These are phyloP conservation scores for Ptiloglossa arizonensis DNA, from an alignment of 1,140 invertebrate genomes.

Conservation along the genomic window DNA sequence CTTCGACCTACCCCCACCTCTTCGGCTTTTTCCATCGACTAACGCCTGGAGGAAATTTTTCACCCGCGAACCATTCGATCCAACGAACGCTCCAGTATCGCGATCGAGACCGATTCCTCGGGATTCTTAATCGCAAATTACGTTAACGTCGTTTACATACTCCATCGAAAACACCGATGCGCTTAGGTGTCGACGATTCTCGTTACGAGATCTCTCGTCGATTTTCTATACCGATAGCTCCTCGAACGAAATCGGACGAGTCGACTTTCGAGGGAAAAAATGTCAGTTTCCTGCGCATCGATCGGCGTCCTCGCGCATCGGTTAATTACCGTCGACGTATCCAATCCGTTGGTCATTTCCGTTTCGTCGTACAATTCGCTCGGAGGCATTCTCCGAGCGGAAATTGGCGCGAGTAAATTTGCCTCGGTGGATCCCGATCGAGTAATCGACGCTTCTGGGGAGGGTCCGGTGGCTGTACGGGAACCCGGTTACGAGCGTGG, in stretches of 20 bases:
- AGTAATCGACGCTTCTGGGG: conserved; percentile 18
- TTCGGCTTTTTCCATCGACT: background rate
- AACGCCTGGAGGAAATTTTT: background rate
- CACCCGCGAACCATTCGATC: conserved; percentile 1
- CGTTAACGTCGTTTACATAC: too few species aligned
- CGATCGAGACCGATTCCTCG: too few species aligned
- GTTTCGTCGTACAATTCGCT: conserved; percentile 7
- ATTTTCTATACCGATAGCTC: too few species aligned
- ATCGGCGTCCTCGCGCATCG: background rate
- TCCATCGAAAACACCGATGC: too few species aligned
- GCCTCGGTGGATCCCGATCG: conserved; percentile 29
- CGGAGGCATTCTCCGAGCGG: conserved; percentile 36
- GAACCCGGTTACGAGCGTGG: background rate
- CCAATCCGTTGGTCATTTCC: conserved; percentile 55
- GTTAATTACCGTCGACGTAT: conserved; percentile 50
- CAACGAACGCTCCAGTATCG: background rate
- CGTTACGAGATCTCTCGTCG: too few species aligned
- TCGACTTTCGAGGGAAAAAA: conserved; percentile 14
- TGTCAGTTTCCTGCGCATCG: background rate
- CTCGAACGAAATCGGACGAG: background rate
- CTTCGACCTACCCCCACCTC: background rate
- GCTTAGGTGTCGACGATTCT: too few species aligned
- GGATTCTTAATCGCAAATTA: too few species aligned
- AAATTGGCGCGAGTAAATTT: conserved; percentile 59
- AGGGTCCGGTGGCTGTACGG: background rate